Evolutionary conservation across 2,797 vertebrate species (phyloP).

Genomic region (Sebastes diploproa): DNA sequence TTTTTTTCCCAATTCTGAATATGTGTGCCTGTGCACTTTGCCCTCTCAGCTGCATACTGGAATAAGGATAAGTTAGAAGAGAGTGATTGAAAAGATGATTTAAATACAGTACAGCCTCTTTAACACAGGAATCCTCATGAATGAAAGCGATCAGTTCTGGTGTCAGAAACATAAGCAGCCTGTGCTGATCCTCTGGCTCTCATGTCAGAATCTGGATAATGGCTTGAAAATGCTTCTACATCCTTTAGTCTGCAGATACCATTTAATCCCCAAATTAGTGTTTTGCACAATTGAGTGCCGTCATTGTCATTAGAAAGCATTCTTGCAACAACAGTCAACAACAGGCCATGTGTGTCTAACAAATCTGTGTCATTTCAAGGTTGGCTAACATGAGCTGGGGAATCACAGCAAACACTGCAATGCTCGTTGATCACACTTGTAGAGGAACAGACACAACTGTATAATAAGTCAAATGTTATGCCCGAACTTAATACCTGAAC

Average conservation of each 20-base stretch:
- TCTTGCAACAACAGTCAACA: background rate
- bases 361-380: constrained; percentile 21
- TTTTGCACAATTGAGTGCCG: background rate
- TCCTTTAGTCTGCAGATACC: background rate
- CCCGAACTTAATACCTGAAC: background rate
- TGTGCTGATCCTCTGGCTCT: background rate
- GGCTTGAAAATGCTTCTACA: background rate
- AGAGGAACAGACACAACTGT: background rate
- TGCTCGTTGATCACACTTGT: background rate
- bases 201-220: background rate
- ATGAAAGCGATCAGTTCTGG: background rate
- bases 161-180: constrained; percentile 2
- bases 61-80: background rate
- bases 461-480: background rate
- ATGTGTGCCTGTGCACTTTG: background rate
- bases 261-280: background rate
- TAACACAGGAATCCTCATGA: background rate
- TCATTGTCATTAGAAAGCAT: constrained; percentile 6
- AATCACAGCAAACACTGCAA: background rate
- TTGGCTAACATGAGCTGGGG: background rate
- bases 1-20: background rate
- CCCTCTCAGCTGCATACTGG: background rate
- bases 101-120: background rate
- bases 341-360: background rate
- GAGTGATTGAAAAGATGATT: constrained; percentile 17